Conservation (phyloP, 2,113 vertebrate genomes). For the Pelvicachromis taeniatus region DNA sequence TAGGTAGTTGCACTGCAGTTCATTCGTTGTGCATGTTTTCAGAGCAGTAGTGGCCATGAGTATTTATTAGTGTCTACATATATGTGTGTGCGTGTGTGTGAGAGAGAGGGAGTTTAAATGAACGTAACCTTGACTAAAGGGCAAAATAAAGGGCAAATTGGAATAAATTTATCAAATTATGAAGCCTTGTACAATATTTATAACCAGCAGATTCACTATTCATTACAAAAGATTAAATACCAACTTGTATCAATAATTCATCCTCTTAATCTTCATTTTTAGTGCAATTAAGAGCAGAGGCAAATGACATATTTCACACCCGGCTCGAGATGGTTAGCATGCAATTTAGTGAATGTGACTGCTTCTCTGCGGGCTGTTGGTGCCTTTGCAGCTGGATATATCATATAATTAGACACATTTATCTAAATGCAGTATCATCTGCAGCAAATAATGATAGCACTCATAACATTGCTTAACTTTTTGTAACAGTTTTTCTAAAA, state of each 20-base stretch:
- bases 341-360: not conserved
- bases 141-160: conserved; percentile 58
- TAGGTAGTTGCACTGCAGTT: not conserved
- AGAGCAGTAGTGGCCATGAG: not conserved
- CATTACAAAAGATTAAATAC: conserved; percentile 63
- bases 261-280: conserved; percentile 61
- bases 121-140: conserved; percentile 64
- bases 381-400: not conserved
- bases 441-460: not conserved
- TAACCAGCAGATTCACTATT: conserved; percentile 43
- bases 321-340: not conserved
- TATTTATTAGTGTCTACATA: not conserved
- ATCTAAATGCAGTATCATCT: not conserved
- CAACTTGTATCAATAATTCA: conserved; percentile 63
- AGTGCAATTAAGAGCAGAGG: conserved; percentile 44
- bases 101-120: conserved; percentile 1
- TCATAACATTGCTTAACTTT: not conserved
- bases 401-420: not conserved
- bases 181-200: conserved; percentile 53
- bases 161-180: conserved; percentile 57
- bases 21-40: not conserved
- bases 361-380: not conserved
- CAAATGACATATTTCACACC: conserved; percentile 32
- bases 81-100: too few species aligned
- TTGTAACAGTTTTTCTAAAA: not conserved